These are phyloP conservation scores for Limnephilus rhombicus DNA, from an alignment of 2,888 invertebrate species.

Conservation along the genomic window DNA sequence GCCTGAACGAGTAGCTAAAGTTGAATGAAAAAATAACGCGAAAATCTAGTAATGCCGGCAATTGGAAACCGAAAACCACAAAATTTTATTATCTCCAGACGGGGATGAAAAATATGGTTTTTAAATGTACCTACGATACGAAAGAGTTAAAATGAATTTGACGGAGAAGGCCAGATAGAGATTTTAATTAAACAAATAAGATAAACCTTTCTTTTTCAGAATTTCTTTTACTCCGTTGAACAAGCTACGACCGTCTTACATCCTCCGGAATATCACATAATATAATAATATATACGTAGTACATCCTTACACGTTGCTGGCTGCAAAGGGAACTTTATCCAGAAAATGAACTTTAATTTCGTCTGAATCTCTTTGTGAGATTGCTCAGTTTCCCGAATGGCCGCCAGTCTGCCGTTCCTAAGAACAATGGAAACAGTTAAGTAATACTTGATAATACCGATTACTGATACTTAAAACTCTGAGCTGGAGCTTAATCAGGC, in stretches of 20 bases:
- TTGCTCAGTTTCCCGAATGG: background rate
- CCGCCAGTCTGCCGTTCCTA: background rate
- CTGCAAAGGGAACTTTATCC: background rate
- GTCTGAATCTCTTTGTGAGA: background rate
- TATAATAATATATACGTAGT: background rate
- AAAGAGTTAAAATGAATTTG: no score
- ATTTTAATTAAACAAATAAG: no score
- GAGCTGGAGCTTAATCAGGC: slow-evolving; percentile 10
- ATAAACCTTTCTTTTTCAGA: no score
- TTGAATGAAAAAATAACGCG: no score
- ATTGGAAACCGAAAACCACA: no score
- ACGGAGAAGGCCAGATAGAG: no score
- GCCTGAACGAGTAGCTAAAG: no score
- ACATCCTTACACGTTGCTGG: background rate
- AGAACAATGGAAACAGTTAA: slow-evolving; percentile 3
- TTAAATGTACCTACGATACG: no score
- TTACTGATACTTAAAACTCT: slow-evolving; percentile 11
- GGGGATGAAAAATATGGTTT: no score
- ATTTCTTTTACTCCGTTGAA: background rate
- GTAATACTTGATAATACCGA: slow-evolving; percentile 17
- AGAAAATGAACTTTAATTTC: background rate
- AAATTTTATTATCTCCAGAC: no score
- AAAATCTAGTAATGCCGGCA: no score
- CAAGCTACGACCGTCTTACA: background rate
- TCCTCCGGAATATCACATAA: no score